These are phyloP conservation scores for Lates calcarifer DNA, from an alignment of 2,113 vertebrate genomes.

Conservation along the genomic window DNA sequence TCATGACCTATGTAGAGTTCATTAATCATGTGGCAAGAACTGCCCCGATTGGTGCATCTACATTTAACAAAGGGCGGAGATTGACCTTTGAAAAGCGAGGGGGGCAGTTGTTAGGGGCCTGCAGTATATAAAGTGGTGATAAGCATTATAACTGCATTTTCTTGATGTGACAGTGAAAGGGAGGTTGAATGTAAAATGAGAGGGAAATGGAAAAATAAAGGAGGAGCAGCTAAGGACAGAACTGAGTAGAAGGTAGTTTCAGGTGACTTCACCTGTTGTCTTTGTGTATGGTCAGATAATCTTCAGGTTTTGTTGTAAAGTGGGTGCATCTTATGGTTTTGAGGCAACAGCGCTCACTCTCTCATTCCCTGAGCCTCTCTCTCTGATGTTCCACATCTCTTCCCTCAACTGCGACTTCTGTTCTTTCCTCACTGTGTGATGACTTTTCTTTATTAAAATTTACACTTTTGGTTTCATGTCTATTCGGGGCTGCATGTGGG, in stretches of 20 bases:
- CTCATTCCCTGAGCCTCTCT: not conserved
- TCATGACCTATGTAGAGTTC: conserved; percentile 66
- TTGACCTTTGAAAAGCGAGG: conserved; percentile 68
- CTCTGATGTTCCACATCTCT: conserved; percentile 30
- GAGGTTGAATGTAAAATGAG: conserved; percentile 5
- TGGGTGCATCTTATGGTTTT: not conserved
- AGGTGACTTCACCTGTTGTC: not conserved
- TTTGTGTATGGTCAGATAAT: not conserved
- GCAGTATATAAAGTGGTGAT: conserved; percentile 7
- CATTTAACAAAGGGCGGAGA: conserved; percentile 59
- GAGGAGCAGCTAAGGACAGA: not conserved
- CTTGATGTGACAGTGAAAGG: conserved; percentile 12
- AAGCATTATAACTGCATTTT: not conserved
- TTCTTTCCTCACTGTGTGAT: conserved; percentile 16
- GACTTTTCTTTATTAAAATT: conserved; percentile 37
- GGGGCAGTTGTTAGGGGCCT: not conserved
- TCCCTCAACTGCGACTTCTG: conserved; percentile 14
- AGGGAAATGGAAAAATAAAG: not conserved
- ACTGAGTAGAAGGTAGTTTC: not conserved
- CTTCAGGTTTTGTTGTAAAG: not conserved
- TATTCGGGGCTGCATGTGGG: conserved; percentile 39
- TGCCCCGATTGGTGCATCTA: conserved; percentile 59
- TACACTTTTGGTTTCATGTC: conserved; percentile 35
- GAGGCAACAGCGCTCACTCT: not conserved
- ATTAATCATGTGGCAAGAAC: conserved; percentile 66